These are phyloP conservation scores for Ondatra zibethicus DNA, from an alignment of 2,113 vertebrate genomes.

Conservation along the genomic window DNA sequence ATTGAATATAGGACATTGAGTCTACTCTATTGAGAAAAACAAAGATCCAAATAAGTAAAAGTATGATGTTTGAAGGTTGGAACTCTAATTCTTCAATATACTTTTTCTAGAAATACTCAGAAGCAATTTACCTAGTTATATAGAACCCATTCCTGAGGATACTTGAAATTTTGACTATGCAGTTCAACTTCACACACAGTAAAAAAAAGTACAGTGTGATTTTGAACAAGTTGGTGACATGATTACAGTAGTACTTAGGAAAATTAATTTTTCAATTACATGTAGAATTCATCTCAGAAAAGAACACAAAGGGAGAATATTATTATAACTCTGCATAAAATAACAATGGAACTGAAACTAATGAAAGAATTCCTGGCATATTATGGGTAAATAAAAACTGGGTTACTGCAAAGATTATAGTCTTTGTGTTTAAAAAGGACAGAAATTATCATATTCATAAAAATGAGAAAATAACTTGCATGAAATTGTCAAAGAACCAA, in stretches of 20 bases:
- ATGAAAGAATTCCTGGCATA: background rate
- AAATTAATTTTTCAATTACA: background rate
- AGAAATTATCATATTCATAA: background rate
- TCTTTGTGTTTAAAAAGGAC: background rate
- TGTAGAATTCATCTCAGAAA: background rate
- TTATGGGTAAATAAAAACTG: background rate
- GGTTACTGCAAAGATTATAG: background rate
- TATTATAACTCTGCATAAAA: background rate
- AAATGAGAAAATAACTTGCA: background rate
- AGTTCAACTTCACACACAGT: background rate
- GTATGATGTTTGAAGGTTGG: background rate
- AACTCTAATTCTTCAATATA: background rate
- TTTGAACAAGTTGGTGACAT: background rate
- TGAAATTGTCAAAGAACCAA: background rate
- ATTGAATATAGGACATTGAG: background rate
- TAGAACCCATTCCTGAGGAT: background rate
- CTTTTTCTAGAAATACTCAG: background rate
- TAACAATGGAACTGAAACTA: background rate
- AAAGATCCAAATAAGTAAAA: background rate
- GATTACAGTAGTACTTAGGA: background rate
- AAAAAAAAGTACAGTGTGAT: background rate
- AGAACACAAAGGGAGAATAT: background rate
- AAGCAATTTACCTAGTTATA: background rate
- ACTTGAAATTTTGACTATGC: background rate
- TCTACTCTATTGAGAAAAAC: background rate